Evolutionary conservation across 2,113 vertebrate species (phyloP).

Genomic region (Dicentrarchus labrax): DNA sequence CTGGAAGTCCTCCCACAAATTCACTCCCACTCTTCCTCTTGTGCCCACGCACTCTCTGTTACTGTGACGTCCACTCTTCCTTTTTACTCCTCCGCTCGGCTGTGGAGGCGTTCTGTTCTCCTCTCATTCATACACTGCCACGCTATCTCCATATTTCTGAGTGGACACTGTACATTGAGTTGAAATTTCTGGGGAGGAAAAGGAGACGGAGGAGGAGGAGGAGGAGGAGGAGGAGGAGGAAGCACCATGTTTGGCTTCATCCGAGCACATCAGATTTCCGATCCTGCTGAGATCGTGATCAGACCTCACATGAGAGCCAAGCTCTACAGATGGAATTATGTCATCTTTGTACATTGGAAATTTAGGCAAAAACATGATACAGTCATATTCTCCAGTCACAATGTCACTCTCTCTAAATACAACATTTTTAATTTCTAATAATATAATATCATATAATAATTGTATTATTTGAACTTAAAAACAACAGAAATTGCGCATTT

Average conservation of each 20-base stretch:
- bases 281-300: slow-evolving; percentile 70
- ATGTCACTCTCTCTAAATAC: no score
- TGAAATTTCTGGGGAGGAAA: slow-evolving; percentile 59
- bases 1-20: slow-evolving; percentile 75
- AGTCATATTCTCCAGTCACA: background rate
- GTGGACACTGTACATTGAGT: slow-evolving; percentile 55
- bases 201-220: slow-evolving; percentile 47
- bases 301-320: slow-evolving; percentile 61
- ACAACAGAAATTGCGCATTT: background rate
- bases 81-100: slow-evolving; percentile 75
- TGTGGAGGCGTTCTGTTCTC: slow-evolving; percentile 77
- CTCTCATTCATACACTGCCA: slow-evolving; percentile 73
- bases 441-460: background rate
- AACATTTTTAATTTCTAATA: no score
- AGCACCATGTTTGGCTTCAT: slow-evolving; percentile 79
- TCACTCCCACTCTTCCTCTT: slow-evolving; percentile 73
- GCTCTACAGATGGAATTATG: slow-evolving; percentile 58
- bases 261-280: slow-evolving; percentile 61
- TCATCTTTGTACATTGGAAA: slow-evolving; percentile 32
- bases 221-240: slow-evolving; percentile 61
- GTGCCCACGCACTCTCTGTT: slow-evolving; percentile 80
- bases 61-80: slow-evolving; percentile 77
- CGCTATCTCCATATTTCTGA: slow-evolving; percentile 67
- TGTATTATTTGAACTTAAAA: background rate
- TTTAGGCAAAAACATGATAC: slow-evolving; percentile 8